Conservation (phyloP, 64 coral and sea anemone genomes). For the Pocillopora damicornis region DNA sequence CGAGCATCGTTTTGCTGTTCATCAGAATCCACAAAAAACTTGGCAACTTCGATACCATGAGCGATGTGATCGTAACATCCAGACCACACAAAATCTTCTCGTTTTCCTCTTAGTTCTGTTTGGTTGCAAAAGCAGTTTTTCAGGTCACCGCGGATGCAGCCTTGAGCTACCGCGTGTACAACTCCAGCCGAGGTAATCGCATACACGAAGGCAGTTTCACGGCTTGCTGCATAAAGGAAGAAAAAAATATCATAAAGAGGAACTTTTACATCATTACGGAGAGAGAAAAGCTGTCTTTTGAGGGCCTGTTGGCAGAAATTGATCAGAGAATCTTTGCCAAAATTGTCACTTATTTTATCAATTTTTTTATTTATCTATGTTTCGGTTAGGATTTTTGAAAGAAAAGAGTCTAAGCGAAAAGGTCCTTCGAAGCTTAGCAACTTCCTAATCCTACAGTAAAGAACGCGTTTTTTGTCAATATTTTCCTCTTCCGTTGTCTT, state of each 20-base stretch:
- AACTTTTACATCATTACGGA: too few species aligned
- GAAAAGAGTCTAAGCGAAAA: too few species aligned
- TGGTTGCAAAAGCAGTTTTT: conserved; percentile 60
- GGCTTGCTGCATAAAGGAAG: conserved; percentile 52
- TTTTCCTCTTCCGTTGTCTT: too few species aligned
- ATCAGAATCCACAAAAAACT: conserved; percentile 79
- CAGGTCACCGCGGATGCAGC: conserved; percentile 72
- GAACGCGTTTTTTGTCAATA: too few species aligned
- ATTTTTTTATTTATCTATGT: too few species aligned
- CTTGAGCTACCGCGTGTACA: conserved; percentile 82
- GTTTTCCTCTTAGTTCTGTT: conserved; percentile 18
- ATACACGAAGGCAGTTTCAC: conserved; percentile 88
- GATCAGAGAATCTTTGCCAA: too few species aligned
- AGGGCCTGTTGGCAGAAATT: too few species aligned
- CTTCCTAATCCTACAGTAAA: too few species aligned
- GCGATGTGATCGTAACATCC: conserved; percentile 86
- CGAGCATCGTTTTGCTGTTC: conserved; percentile 73
- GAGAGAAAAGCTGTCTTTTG: too few species aligned
- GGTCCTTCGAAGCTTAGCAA: too few species aligned
- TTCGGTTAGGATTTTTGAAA: too few species aligned
- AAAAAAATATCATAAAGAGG: background rate
- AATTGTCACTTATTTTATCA: too few species aligned
- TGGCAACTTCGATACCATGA: conserved; percentile 69
- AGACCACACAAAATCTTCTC: conserved; percentile 70
- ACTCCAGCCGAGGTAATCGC: conserved; percentile 82